Evolutionary conservation across 1,140 invertebrate species (phyloP), one percentile per base, ranked within the genome.

Genomic region (Conopomorpha cramerella): DNA sequence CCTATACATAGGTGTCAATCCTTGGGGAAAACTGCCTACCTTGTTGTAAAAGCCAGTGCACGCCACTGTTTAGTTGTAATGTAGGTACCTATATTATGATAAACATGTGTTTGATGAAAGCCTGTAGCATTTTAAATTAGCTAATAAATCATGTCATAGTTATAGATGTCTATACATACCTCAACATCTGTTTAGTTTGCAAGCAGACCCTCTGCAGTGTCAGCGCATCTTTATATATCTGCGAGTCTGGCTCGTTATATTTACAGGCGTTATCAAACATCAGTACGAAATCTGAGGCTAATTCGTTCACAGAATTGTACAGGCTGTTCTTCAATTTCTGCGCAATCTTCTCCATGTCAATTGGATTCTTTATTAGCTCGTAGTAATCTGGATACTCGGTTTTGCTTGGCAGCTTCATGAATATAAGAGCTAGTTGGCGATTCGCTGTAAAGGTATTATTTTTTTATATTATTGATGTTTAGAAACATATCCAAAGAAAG

Each of bases 191-290:
- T 61, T 97, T 97, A 18, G 94, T 94, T 80, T 98, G 93, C 28
- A 98, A 72, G 37, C 93, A 92, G 16, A 98, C 81, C 49, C 93
- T 80, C 77, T 98, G 95, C 41, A 99, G 72, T 18, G 94, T 90
- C 34, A 99, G 78, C 0, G 96, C 95, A 78, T 99, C 96, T 79
- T 98, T 98, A 66, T 99, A 99, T 49, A 99, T 97, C 63, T 96
- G 92, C 0, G 96, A 98, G 68, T 98, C 96, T 0, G 97, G 96
- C 68, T 99, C 97, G 72, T 99, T 99, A 68, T 97, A 99, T 77
- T 97, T 97, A 79, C 95, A 99, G 16, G 96, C 97, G 71, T 99
- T 99, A 54, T 99, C 96, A 72, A 99, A 96, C 94, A 99, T 98
- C 10, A 98, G 79, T 46, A 95, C 88, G 57, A 99, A 92, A 76